Base-by-base conservation (phyloP, 1,140 invertebrate genomes). In the Callitettix versicolor region DNA sequence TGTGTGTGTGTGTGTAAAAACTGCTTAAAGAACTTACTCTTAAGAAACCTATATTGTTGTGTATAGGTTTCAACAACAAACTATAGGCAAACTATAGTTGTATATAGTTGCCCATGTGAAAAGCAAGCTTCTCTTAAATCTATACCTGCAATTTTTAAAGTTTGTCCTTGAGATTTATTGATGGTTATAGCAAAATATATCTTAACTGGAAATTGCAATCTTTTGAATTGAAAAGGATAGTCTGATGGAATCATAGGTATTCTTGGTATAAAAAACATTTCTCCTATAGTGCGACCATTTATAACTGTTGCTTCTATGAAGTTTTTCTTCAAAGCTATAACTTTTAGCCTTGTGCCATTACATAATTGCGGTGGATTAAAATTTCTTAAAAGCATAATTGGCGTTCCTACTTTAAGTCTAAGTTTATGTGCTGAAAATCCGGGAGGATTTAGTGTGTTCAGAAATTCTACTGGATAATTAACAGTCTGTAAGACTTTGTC, bases 341-440 rank as follows among this genome's bases (percentile, higher is more conserved):
- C 63, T 24, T 36, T 53, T 26, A 74, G 61, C 62, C 69, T 33
- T 53, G 72, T 74, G 20, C 69, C 70, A 60, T 71, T 74, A 61
- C 66, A 74, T 21, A 73, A 65, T 57, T 59, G 20, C 56, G 71
- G 67, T 54, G 65, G 62, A 42, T 67, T 66, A 44, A 67, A 58
- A 58, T 69, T 69, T 49, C 64, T 56, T 2, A 74, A 55, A 36
- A 74, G 44, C 34, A 74, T 73, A 22, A 74, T 65, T 12, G 64
- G 59, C 6, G 60, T 52, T 18, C 66, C 67, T 20, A 69, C 42
- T 62, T 70, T 73, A 55, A 73, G 62, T 61, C 55, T 20, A 6
- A 72, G 52, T 47, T 61, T 57, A 51, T 70, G 67, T 17, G 60
- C 58, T 51, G 60, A 68, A 44, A 74, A 36, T 14, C 65, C 67